Evolutionary conservation across 2,888 invertebrate genomes (phyloP).

Genomic region (Matsumyia berberina): DNA sequence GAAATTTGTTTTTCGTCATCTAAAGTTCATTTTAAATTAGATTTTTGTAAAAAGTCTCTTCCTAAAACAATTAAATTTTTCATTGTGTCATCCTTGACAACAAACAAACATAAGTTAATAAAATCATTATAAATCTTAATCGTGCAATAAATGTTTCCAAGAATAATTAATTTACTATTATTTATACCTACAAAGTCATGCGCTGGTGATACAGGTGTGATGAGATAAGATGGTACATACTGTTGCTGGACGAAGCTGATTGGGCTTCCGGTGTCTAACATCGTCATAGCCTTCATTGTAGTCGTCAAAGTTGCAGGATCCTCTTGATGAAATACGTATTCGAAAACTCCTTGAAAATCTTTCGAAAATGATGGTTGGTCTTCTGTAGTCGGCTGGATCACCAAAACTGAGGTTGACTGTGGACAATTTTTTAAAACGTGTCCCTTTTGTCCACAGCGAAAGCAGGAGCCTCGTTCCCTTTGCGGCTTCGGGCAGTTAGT

Average conservation of each 20-base stretch:
- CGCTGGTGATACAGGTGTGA: conserved; percentile 9
- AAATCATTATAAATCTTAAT: conserved; percentile 1
- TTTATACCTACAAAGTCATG: conserved; percentile 40
- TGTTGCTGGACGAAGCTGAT: conserved; percentile 40
- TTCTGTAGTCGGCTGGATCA: background rate
- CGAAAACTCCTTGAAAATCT: conserved; percentile 33
- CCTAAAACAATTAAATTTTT: background rate
- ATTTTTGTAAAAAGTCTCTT: conserved; percentile 12
- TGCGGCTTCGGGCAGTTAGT: conserved; percentile 31
- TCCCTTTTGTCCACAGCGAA: conserved; percentile 34
- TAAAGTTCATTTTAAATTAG: background rate
- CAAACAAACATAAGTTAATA: conserved; percentile 4
- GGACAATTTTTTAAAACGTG: conserved; percentile 29
- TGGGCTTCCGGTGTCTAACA: too few relatives aligned
- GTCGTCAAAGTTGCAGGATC: background rate
- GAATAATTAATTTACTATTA: too few relatives aligned
- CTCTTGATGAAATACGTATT: background rate
- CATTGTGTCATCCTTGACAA: conserved; percentile 17
- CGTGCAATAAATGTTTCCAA: too few relatives aligned
- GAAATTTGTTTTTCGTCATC: too few relatives aligned
- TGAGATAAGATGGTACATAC: conserved; percentile 30
- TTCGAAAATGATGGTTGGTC: conserved; percentile 7
- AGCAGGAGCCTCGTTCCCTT: conserved; percentile 35
- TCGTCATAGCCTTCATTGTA: conserved; percentile 14
- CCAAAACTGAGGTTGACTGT: conserved; percentile 15